A percentile compares a stretch with the other conserved stretches of the same genome.
These are phyloP conservation scores for Clarias macrocephalus DNA, from an alignment of 2,113 vertebrate genomes.

Conservation along the genomic window DNA sequence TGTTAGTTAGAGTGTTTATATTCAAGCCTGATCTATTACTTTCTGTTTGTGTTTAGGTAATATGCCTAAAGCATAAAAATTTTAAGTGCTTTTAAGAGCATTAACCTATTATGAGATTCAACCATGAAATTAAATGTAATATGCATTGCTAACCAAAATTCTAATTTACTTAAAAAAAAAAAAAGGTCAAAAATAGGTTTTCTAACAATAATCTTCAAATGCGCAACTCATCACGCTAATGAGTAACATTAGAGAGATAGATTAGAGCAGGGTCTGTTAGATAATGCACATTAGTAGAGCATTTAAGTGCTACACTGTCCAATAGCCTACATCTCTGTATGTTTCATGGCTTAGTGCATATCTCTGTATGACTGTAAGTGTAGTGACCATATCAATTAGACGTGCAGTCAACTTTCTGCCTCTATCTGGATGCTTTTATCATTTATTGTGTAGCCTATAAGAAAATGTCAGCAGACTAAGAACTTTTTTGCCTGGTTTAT, in stretches of 20 bases:
- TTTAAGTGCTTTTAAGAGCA: background rate
- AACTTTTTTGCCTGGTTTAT: background rate
- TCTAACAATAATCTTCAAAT: background rate
- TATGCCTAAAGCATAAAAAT: background rate
- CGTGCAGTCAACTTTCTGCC: background rate
- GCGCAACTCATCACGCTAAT: background rate
- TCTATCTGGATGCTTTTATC: background rate
- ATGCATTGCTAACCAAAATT: background rate
- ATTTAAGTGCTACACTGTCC: background rate
- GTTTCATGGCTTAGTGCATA: background rate
- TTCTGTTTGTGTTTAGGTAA: background rate
- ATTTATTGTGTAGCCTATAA: background rate
- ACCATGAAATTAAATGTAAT: background rate
- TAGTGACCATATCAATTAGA: background rate
- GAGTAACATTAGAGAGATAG: background rate
- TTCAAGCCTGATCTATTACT: background rate
- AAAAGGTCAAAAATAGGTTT: background rate
- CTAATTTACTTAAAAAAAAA: conserved; percentile 4
- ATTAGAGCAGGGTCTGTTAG: background rate
- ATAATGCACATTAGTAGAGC: background rate
- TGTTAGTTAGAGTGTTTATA: background rate
- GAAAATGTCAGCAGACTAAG: background rate
- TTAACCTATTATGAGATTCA: conserved; percentile 19
- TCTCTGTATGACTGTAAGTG: background rate
- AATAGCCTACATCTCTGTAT: background rate